Percentiles rank a stretch among this genome's conserved stretches.
Conservation (phyloP, 1,140 invertebrate genomes). For the Drosophila mayri region DNA sequence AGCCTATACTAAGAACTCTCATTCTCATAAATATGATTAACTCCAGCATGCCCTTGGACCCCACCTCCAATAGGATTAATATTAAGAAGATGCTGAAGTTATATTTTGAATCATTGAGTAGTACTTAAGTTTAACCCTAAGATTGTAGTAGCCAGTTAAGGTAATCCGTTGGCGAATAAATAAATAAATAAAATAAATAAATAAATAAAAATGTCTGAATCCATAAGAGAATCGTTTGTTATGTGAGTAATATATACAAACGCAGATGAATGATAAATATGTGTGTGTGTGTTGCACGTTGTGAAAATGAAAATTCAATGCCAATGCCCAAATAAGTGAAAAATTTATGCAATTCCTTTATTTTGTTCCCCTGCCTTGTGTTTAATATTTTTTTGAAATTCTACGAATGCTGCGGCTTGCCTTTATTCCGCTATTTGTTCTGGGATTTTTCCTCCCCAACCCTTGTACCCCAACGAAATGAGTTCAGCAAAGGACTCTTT, state of each 20-base stretch:
- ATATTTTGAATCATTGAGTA: no score
- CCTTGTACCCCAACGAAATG: constrained; percentile 16
- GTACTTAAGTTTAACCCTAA: no score
- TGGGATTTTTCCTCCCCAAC: neutral
- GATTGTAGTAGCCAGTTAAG: no score
- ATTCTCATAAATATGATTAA: no score
- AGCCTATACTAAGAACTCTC: no score
- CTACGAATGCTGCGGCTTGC: constrained; percentile 19
- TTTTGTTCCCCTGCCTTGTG: neutral
- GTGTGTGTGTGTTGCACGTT: constrained; percentile 12
- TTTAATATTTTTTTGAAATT: constrained; percentile 30
- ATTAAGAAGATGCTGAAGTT: no score
- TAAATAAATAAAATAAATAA: no score
- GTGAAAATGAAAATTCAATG: constrained; percentile 72
- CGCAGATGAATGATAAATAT: constrained; percentile 23
- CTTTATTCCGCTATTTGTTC: constrained; percentile 24
- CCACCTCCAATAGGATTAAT: no score
- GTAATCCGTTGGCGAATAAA: no score
- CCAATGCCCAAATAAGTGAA: constrained; percentile 73
- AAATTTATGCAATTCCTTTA: constrained; percentile 70
- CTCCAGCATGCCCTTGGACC: no score
- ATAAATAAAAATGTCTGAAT: constrained; percentile 61
- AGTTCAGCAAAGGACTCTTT: neutral
- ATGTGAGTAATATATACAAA: constrained; percentile 27
- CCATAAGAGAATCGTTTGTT: constrained; percentile 70